Percentiles rank a stretch among this genome's conserved stretches.
phyloP scores from a whole-genome alignment of 1,140 invertebrate genomes.

The Drosophila triauraria region DNA sequence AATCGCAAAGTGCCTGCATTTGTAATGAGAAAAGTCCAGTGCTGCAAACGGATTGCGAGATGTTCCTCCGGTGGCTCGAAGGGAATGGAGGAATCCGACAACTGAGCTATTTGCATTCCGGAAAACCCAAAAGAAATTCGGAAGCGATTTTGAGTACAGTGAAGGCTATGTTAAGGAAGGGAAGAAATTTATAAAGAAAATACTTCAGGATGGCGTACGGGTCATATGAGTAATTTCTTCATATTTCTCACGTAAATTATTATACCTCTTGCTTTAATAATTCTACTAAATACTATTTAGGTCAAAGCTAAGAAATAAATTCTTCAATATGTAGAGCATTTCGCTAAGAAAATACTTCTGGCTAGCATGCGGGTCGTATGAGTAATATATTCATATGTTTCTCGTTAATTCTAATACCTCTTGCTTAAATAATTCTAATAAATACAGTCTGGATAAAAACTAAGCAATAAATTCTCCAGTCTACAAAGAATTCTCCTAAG shows the following conservation, averaged over 20 bases:
- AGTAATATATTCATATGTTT: too few relatives aligned
- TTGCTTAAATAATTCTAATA: too few relatives aligned
- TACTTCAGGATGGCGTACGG: not conserved
- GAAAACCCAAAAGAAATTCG: conserved; percentile 3
- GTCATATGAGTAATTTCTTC: not conserved
- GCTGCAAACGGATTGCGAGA: conserved; percentile 18
- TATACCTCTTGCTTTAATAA: not conserved
- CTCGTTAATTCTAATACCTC: too few relatives aligned
- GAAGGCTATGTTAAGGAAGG: not conserved
- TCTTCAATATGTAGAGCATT: fast-evolving
- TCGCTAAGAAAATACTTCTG: too few relatives aligned
- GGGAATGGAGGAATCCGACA: not conserved
- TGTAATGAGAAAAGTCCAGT: conserved; percentile 37
- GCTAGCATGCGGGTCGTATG: too few relatives aligned
- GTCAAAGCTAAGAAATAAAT: not conserved
- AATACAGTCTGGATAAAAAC: too few relatives aligned
- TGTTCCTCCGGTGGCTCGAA: conserved; percentile 13
- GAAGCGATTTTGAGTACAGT: conserved; percentile 2
- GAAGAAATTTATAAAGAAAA: not conserved
- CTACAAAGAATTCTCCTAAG: too few relatives aligned
- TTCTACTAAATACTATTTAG: too few relatives aligned
- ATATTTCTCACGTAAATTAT: not conserved
- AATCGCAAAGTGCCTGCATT: conserved; percentile 37
- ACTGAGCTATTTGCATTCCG: conserved; percentile 14
- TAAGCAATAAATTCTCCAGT: too few relatives aligned